A percentile compares a stretch with the other conserved stretches of the same genome.
phyloP scores from a whole-genome alignment of 1,140 invertebrate genomes.

The Leptonema lineaticorne region DNA sequence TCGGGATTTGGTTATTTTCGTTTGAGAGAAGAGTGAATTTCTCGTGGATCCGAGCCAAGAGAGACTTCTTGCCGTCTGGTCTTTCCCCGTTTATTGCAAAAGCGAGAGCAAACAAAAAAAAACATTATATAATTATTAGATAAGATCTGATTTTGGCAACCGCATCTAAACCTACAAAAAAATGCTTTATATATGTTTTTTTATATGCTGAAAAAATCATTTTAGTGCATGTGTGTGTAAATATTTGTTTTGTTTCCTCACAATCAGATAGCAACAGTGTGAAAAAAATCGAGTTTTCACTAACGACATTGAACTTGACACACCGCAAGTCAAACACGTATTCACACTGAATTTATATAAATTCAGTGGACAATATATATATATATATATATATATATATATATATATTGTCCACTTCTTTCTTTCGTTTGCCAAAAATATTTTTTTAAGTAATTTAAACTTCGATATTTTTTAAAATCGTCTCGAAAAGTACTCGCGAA shows the following conservation, averaged over 20 bases:
- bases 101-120: slow-evolving; percentile 15
- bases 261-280: not conserved
- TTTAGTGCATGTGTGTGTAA: too few relatives aligned
- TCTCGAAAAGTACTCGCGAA: too few relatives aligned
- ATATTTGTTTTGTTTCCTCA: too few relatives aligned
- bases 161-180: not conserved
- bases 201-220: not conserved
- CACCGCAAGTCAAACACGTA: not conserved
- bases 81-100: not conserved
- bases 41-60: slow-evolving; percentile 11
- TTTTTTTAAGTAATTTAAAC: too few relatives aligned
- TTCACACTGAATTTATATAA: too few relatives aligned
- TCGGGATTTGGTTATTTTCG: slow-evolving; percentile 19
- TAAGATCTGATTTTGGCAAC: slow-evolving; percentile 11
- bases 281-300: not conserved
- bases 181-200: not conserved
- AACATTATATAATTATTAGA: slow-evolving; percentile 26
- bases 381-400: too few relatives aligned
- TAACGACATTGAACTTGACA: slow-evolving; percentile 13
- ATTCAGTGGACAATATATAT: too few relatives aligned
- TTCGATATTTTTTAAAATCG: too few relatives aligned
- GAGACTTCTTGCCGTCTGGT: slow-evolving; percentile 6
- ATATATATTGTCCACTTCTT: too few relatives aligned
- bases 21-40: not conserved
- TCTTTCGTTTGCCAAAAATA: too few relatives aligned